Conservation (phyloP, 1,140 invertebrate species). For the Bombus balteatus region DNA sequence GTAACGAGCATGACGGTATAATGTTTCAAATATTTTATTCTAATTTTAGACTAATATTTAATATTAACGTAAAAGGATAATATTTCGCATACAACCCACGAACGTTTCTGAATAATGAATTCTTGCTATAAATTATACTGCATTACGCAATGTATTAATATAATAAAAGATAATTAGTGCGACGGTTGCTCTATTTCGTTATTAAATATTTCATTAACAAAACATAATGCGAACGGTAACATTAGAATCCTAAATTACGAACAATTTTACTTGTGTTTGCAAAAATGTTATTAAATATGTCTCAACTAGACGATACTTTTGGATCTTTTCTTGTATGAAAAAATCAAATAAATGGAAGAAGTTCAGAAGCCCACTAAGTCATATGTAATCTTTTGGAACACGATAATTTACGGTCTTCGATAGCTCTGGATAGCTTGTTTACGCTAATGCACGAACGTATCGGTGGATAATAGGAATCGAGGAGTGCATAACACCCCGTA, state of each 20-base stretch:
- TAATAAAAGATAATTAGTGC: background rate
- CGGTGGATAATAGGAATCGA: slow-evolving; percentile 18
- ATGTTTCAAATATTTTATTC: background rate
- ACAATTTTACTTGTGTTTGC: too few species aligned
- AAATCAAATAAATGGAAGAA: background rate
- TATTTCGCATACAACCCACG: background rate
- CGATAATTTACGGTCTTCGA: too few species aligned
- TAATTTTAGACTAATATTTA: background rate
- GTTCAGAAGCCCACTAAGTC: background rate
- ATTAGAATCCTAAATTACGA: background rate
- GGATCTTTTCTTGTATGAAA: too few species aligned
- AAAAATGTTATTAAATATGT: background rate
- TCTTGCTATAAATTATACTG: background rate
- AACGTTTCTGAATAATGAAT: background rate
- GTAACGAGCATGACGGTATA: background rate
- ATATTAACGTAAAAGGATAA: background rate
- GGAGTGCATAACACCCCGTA: slow-evolving; percentile 37
- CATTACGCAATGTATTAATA: background rate
- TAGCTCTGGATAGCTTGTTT: background rate
- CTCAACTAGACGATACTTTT: background rate
- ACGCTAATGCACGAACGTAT: background rate
- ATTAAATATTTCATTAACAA: background rate
- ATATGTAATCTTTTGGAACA: too few species aligned
- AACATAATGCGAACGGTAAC: background rate
- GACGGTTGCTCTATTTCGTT: background rate